Conservation (phyloP, 2,888 invertebrate genomes). For the Orthosia gothica region DNA sequence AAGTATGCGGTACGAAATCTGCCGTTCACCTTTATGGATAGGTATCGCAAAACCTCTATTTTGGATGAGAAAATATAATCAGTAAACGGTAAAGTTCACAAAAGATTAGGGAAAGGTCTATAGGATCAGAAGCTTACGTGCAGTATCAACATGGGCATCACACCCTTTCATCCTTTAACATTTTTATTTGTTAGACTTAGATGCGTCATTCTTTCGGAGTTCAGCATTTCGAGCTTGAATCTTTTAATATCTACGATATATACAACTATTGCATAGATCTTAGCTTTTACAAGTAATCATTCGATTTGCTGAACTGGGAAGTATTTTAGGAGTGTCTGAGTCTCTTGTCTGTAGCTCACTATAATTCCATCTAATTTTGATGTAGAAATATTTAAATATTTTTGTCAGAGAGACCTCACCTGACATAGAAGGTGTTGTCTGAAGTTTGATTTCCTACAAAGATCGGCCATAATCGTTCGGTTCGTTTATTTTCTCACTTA, state of each 20-base stretch:
- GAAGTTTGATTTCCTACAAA: slow-evolving; percentile 25
- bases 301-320: slow-evolving; percentile 19
- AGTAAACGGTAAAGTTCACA: neutral
- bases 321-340: slow-evolving; percentile 2
- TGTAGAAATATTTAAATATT: slow-evolving; percentile 23
- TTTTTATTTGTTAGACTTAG: slow-evolving; percentile 25
- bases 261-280: slow-evolving; percentile 4
- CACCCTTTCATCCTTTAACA: slow-evolving; percentile 24
- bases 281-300: neutral
- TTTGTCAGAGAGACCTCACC: slow-evolving; percentile 1
- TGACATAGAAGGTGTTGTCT: neutral
- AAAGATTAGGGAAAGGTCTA: neutral
- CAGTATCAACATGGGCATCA: slow-evolving; percentile 50
- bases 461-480: slow-evolving; percentile 20
- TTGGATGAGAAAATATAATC: neutral
- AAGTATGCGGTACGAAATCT: no score
- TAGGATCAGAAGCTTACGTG: slow-evolving; percentile 19
- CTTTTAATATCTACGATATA: neutral
- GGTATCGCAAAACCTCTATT: neutral
- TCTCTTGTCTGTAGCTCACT: slow-evolving; percentile 18
- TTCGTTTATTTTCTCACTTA: slow-evolving; percentile 70
- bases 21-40: no score
- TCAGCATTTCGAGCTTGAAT: slow-evolving; percentile 26
- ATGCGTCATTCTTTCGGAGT: slow-evolving; percentile 4
- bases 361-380: slow-evolving; percentile 55